Conservation (phyloP, 2,797 vertebrate genomes). For the Sebastes wilsoni region DNA sequence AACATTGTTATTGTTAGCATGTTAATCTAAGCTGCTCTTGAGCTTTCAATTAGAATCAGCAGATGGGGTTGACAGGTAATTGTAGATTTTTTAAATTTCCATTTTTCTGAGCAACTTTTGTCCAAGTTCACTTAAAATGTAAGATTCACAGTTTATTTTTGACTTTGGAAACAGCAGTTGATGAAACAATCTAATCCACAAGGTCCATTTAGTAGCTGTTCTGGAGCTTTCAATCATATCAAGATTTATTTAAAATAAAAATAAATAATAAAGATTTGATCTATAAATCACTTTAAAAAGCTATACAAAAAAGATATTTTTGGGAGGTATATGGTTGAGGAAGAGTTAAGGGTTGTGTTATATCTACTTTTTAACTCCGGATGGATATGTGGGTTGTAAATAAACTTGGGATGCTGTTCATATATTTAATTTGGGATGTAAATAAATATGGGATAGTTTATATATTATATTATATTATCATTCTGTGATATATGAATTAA, state of each 20-base stretch:
- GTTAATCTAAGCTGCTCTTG: not conserved
- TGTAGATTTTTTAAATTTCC: too few species aligned
- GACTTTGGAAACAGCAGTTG: not conserved
- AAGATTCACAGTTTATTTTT: not conserved
- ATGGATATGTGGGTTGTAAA: too few species aligned
- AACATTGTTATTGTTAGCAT: too few species aligned
- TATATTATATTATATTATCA: too few species aligned
- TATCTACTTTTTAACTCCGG: too few species aligned
- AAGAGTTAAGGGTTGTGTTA: too few species aligned
- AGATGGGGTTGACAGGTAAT: not conserved
- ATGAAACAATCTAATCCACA: not conserved
- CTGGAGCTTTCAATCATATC: not conserved
- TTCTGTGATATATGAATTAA: accelerated
- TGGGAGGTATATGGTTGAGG: too few species aligned
- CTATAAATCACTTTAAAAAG: not conserved
- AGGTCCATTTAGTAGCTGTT: not conserved
- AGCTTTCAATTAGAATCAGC: not conserved
- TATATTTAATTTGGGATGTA: too few species aligned
- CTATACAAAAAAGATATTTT: too few species aligned
- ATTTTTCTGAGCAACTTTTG: not conserved
- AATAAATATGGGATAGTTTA: too few species aligned
- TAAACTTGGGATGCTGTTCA: too few species aligned
- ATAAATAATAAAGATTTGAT: not conserved
- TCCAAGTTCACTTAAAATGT: not conserved
- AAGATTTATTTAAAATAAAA: not conserved